Evolutionary conservation across 2,888 invertebrate genomes (phyloP), one percentile per base, ranked within the genome.

Genomic region (Eudemis profundana): DNA sequence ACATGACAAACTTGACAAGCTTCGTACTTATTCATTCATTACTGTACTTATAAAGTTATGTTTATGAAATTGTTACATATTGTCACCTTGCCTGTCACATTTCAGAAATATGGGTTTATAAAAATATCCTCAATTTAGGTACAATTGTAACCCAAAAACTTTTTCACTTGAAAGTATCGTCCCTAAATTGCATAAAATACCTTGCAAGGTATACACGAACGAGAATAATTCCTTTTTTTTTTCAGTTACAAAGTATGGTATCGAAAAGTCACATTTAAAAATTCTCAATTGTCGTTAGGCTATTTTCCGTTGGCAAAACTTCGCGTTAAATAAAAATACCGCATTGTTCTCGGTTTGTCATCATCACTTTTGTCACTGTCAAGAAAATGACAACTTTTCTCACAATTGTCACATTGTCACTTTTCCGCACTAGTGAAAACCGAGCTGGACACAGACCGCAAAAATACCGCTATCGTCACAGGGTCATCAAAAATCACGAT

Each of bases 381-480:
- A 42, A 29, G 42, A 12, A 56, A 56, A 29, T 27, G 56, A 5
- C 27, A n/a, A 40, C 7, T 38, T 42, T 44, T 29, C 21, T 21
- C 19, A 21, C 17, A 17, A 3, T 10, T 42, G 42, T 17, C 21
- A 4, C 21, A 46, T 10, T 21, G 46, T 21, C 12, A 5, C 4
- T 46, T 21, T 46, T n/a, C 21, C 21, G n/a, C 46, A 46, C 46
- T 46, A 46, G 21, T 21, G 21, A n/a, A 46, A 46, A 21, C 12
- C 10, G 33, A 33, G 19, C 17, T 44, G 44, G 29, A 56, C 42
- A 40, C 54, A 40, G 40, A 53, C 21, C 17, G 15, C 29, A 75
- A 72, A 72, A 71, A 77, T 75, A 74, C 74, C 75, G 67, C 72
- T 70, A 73, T 68, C 72, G 62, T 63, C 69, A 70, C 74, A 74